Conservation (phyloP, 1,140 invertebrate genomes). For the Schlechtendalia chinensis region DNA sequence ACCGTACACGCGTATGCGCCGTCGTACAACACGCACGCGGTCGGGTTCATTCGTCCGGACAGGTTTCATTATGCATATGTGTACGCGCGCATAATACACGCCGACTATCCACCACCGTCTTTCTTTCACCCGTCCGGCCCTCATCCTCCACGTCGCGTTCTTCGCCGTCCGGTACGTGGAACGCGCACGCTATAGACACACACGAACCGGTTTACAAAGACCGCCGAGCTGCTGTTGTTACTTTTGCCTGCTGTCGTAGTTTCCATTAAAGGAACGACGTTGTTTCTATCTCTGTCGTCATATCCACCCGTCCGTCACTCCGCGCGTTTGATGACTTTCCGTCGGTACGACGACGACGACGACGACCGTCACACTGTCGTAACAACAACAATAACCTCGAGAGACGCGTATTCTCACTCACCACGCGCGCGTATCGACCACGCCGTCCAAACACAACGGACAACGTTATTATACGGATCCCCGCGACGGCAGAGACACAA, state of each 20-base stretch:
- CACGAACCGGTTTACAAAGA: slow-evolving; percentile 19
- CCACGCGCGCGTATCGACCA: neutral
- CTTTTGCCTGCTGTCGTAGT: neutral
- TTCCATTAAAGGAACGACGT: slow-evolving; percentile 19
- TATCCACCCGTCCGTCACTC: neutral
- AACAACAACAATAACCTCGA: neutral
- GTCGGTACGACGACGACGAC: neutral
- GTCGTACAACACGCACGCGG: neutral
- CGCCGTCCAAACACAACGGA: slow-evolving; percentile 17
- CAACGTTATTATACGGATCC: neutral
- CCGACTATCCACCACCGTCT: neutral
- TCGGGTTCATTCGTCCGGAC: slow-evolving; percentile 23
- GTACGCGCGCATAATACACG: neutral
- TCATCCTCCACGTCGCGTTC: neutral
- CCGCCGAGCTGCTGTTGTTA: neutral
- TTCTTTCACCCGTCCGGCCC: neutral
- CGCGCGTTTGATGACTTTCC: slow-evolving; percentile 19
- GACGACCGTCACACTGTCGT: neutral
- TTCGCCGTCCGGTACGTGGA: neutral
- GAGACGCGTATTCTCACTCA: neutral
- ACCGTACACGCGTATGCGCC: neutral
- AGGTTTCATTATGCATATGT: slow-evolving; percentile 30
- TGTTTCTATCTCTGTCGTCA: neutral
- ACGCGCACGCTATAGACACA: neutral
- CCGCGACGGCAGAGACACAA: too few species aligned